Conservation (phyloP, 2,888 invertebrate genomes). For the Synergus laeviventris region DNA sequence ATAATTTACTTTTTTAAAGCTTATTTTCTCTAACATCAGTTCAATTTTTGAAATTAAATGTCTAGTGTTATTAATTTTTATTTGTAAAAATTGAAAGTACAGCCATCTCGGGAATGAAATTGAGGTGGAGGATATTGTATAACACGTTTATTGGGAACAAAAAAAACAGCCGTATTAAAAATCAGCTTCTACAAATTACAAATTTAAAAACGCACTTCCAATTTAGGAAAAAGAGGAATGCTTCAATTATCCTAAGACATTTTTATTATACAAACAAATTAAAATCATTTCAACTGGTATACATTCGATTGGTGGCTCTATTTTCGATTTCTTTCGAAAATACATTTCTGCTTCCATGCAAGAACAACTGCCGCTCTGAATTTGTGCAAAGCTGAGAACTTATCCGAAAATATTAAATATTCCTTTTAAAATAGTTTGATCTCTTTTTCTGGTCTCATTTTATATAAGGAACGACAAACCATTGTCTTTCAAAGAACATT, state of each 20-base stretch:
- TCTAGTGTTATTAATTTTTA: neutral
- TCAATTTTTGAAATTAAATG: neutral
- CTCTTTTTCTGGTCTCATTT: slow-evolving; percentile 29
- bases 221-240: neutral
- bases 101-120: slow-evolving; percentile 8
- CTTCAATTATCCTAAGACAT: neutral
- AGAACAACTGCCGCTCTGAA: neutral
- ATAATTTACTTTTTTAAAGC: neutral
- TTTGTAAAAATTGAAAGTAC: slow-evolving; percentile 26
- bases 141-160: slow-evolving; percentile 7
- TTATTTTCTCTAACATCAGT: neutral
- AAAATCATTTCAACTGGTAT: slow-evolving; percentile 1
- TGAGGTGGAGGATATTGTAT: neutral
- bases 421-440: slow-evolving; percentile 5
- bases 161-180: neutral
- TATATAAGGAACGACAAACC: slow-evolving; percentile 14
- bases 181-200: neutral
- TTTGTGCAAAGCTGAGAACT: neutral
- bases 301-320: slow-evolving; percentile 23
- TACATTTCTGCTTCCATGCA: neutral
- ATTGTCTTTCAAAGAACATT: slow-evolving; percentile 5
- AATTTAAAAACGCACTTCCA: neutral
- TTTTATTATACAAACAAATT: neutral
- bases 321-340: slow-evolving; percentile 28
- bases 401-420: slow-evolving; percentile 1